phyloP scores from a whole-genome alignment of 2,888 invertebrate genomes.

The Steinernema carpocapsae region DNA sequence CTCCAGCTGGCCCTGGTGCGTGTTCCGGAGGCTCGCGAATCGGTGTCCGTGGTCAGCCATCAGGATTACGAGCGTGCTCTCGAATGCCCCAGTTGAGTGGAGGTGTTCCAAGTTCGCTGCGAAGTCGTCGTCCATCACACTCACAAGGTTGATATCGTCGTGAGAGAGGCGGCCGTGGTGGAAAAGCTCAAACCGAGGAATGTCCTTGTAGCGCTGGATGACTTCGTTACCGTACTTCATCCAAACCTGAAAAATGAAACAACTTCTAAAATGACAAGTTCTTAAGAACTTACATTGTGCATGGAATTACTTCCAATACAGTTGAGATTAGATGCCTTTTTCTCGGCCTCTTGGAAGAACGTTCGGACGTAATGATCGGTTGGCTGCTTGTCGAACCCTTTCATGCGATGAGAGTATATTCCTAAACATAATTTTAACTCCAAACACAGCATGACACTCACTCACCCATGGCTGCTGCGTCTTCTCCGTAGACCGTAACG shows the following conservation, averaged over 20 bases:
- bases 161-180: constrained; percentile 89
- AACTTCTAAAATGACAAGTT: no score
- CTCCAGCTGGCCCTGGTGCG: constrained; percentile 84
- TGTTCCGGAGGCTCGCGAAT: constrained; percentile 81
- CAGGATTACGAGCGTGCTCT: constrained; percentile 81
- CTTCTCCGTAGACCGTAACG: constrained; percentile 83
- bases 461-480: constrained; percentile 75
- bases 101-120: constrained; percentile 52
- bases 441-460: no score
- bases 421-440: no score
- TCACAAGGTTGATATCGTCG: constrained; percentile 81
- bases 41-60: constrained; percentile 92
- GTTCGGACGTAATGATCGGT: constrained; percentile 88
- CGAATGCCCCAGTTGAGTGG: constrained; percentile 74
- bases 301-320: constrained; percentile 80
- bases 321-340: constrained; percentile 71
- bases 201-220: constrained; percentile 75
- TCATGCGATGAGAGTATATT: constrained; percentile 77
- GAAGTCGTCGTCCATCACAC: constrained; percentile 69
- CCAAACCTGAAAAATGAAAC: constrained; percentile 59
- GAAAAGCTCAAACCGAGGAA: constrained; percentile 83
- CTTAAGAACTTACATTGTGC: constrained; percentile 74
- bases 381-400: constrained; percentile 82
- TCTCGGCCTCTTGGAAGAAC: constrained; percentile 77
- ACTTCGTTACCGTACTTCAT: constrained; percentile 71